Conservation (phyloP, 2,888 invertebrate species). For the Alsophila aescularia region DNA sequence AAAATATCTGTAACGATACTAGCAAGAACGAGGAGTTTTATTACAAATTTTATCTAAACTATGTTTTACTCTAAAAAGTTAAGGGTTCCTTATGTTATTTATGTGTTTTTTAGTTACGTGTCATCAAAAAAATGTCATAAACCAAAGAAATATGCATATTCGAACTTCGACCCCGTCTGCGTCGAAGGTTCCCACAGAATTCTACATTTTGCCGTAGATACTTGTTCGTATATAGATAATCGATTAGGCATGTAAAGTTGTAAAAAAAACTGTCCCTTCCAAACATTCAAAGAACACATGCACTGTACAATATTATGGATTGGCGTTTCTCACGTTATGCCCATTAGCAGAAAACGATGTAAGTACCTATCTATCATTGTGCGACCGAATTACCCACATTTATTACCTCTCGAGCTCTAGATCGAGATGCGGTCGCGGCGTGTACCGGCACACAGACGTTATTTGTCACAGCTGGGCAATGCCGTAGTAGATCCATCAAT, state of each 20-base stretch:
- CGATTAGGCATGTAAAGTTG: too few species aligned
- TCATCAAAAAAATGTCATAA: too few species aligned
- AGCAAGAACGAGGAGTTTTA: background rate
- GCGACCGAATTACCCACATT: conserved; percentile 46
- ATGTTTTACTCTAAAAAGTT: too few species aligned
- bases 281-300: background rate
- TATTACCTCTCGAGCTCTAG: conserved; percentile 4
- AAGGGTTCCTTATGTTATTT: too few species aligned
- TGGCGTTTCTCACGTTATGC: background rate
- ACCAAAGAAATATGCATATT: too few species aligned
- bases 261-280: background rate
- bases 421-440: conserved; percentile 18
- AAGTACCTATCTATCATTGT: conserved; percentile 9
- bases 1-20: conserved; percentile 26
- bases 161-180: too few species aligned
- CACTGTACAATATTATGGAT: background rate
- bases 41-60: too few species aligned
- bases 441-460: conserved; percentile 20
- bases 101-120: too few species aligned
- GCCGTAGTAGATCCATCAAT: conserved; percentile 44
- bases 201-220: background rate
- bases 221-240: too few species aligned
- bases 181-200: too few species aligned
- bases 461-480: conserved; percentile 45
- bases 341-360: conserved; percentile 11